Evolutionary conservation across 64 coral and sea anemone genomes (phyloP).

Genomic region (Stichodactyla helianthus): DNA sequence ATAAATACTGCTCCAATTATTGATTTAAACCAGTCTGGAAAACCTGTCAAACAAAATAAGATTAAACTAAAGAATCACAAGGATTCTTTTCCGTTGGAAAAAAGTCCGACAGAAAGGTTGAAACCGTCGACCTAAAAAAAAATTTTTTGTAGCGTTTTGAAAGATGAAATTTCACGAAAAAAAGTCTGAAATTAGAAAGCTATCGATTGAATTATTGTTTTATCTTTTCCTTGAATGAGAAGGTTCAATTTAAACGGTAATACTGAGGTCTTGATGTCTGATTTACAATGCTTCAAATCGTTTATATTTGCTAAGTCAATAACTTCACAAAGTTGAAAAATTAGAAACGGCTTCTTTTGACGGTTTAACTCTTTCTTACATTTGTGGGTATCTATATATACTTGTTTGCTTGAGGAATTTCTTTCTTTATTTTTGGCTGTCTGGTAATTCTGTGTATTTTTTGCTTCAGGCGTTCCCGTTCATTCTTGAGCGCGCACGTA

Average conservation of each 20-base stretch:
- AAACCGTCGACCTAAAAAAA: not conserved
- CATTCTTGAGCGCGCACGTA: not conserved
- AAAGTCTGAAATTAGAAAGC: too few species aligned
- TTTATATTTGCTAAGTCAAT: not conserved
- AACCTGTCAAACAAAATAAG: constrained; percentile 6
- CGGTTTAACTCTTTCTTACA: not conserved
- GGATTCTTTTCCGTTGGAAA: not conserved
- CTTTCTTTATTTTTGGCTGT: not conserved
- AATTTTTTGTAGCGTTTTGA: too few species aligned
- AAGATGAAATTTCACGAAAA: too few species aligned
- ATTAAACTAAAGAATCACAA: not conserved
- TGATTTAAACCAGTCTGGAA: not conserved
- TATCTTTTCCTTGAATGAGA: not conserved
- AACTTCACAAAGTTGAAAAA: not conserved
- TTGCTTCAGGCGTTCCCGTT: too few species aligned
- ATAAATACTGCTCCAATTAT: too few species aligned
- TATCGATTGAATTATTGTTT: not conserved
- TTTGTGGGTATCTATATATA: not conserved
- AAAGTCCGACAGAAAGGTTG: not conserved
- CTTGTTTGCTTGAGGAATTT: not conserved
- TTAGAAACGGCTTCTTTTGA: not conserved
- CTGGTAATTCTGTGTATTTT: not conserved
- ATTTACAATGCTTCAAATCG: not conserved
- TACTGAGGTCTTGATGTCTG: not conserved
- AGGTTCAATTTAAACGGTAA: not conserved